phyloP scores from a whole-genome alignment of 35 echinoderm and acorn worm species.

The Ophiothrix spiculata region DNA sequence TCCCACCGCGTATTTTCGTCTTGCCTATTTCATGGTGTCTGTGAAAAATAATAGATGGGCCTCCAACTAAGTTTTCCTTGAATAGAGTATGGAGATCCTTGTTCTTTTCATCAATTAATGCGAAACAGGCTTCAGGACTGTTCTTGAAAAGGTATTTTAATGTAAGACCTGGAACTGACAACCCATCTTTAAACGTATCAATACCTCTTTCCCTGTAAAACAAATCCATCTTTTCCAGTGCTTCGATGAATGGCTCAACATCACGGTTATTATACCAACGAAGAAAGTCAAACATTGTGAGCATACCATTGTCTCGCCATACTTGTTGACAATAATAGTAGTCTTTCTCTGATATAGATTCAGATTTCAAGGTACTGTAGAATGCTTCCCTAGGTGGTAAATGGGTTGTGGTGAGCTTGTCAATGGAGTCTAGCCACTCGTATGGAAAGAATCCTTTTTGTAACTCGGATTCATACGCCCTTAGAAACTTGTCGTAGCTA shows the following conservation, averaged over 20 bases:
- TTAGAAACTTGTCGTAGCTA: constrained; percentile 39
- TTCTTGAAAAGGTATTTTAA: constrained; percentile 38
- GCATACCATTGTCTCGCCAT: constrained; percentile 25
- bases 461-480: constrained; percentile 27
- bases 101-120: constrained; percentile 33
- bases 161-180: constrained; percentile 51
- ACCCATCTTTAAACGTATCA: constrained; percentile 57
- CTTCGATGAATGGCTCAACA: constrained; percentile 45
- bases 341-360: constrained; percentile 36
- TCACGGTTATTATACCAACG: constrained; percentile 64
- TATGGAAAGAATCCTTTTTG: constrained; percentile 49
- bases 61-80: too few relatives aligned
- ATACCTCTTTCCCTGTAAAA: constrained; percentile 41
- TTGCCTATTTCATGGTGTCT: constrained; percentile 20
- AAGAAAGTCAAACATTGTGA: constrained; percentile 30
- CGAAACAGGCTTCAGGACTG: background rate
- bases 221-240: constrained; percentile 44
- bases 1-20: constrained; percentile 26
- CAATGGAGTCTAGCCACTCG: constrained; percentile 40
- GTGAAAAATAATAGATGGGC: too few relatives aligned
- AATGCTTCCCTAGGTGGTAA: constrained; percentile 38
- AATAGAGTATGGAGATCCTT: constrained; percentile 32
- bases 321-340: constrained; percentile 48
- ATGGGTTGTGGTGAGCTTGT: constrained; percentile 33
- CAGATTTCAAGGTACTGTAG: constrained; percentile 37